Base-by-base conservation (phyloP, 2,113 vertebrate species). In the Malaclemys terrapin region DNA sequence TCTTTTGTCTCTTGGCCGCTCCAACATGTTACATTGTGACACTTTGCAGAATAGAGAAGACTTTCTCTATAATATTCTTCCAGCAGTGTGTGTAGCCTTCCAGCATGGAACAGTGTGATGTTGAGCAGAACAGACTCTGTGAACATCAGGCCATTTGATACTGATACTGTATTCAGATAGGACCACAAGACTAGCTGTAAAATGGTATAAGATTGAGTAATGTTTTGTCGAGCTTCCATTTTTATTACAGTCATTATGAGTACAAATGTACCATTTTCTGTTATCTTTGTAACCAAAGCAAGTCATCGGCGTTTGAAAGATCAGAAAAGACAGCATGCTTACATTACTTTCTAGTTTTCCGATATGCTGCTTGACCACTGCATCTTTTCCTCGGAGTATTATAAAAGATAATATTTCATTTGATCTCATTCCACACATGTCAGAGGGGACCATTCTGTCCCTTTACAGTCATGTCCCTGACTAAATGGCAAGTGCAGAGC, bases 121-220 rank as follows among this genome's bases (percentile, higher is more conserved):
- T 11, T 72, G n/a, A 72, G 35, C 17, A 78, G 81, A 94, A 2
- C 49, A 95, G 81, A 92, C 56, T 16, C 90, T 8, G 72, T 89
- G 91, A 93, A 95, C 90, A 87, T 87, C 50, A 96, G 80, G 93
- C 89, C 87, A 89, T 86, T 85, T 89, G 90, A 81, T 4, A 52
- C 56, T 85, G 84, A 91, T 65, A 90, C 54, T 1, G 75, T 79
- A 17, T 88, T 80, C 85, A 29, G 80, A 57, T 54, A 59, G 14
- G 91, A 62, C 12, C 5, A 94, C 90, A 56, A 50, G 54, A 38
- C 80, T 2, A 90, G 53, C 87, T 94, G 94, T 87, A 94, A 95
- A 93, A 27, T 45, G 29, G 82, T 76, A 96, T 17, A 53, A 78
- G 69, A 56, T 90, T 16, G 14, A 82, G 81, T 95, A 94, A 93